phyloP scores from a whole-genome alignment of 2,888 invertebrate genomes.

The Caenorhabditis macrosperma region DNA sequence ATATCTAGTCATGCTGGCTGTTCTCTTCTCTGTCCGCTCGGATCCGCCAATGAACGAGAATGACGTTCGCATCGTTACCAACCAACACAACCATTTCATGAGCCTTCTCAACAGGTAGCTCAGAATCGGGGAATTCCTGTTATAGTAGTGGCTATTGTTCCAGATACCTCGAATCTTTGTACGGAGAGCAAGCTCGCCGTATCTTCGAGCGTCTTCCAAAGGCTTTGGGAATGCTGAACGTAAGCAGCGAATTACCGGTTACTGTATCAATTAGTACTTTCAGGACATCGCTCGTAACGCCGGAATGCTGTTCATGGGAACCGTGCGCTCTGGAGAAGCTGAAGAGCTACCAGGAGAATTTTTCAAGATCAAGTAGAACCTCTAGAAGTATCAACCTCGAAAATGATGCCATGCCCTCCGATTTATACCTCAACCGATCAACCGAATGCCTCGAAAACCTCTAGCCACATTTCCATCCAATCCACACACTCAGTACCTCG shows the following conservation, averaged over 20 bases:
- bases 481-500: conserved; percentile 18
- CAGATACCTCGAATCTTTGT: conserved; percentile 77
- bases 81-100: conserved; percentile 59
- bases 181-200: conserved; percentile 69
- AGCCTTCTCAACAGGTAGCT: conserved; percentile 55
- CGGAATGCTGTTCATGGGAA: conserved; percentile 74
- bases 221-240: conserved; percentile 69
- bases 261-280: neutral
- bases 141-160: conserved; percentile 13
- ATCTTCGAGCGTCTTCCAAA: conserved; percentile 69
- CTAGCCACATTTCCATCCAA: conserved; percentile 54
- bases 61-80: conserved; percentile 58
- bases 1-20: conserved; percentile 72
- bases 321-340: conserved; percentile 68
- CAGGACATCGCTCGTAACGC: conserved; percentile 69
- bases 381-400: conserved; percentile 19
- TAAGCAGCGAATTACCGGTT: conserved; percentile 9
- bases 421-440: conserved; percentile 40
- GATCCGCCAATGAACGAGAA: conserved; percentile 61
- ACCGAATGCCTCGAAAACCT: conserved; percentile 25
- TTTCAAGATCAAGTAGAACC: conserved; percentile 69
- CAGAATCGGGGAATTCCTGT: neutral
- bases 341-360: conserved; percentile 75
- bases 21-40: conserved; percentile 70
- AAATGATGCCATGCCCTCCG: conserved; percentile 36